Conservation (phyloP, 2,797 vertebrate genomes). For the Tokudaia tokunoshimensis region DNA sequence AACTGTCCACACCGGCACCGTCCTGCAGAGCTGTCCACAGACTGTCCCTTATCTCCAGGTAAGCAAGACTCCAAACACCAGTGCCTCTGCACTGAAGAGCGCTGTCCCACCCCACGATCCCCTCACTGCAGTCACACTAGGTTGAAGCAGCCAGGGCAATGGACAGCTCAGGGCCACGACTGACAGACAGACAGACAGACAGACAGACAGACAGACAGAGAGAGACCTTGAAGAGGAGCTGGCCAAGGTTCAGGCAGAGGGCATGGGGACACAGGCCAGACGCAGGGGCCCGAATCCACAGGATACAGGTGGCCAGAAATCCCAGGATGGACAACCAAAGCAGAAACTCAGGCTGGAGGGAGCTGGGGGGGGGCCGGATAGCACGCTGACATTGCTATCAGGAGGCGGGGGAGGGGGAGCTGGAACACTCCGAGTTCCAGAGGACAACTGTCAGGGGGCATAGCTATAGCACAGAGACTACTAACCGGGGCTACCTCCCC, state of each 20-base stretch:
- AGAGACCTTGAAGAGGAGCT: neutral
- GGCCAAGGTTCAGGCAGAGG: too few species aligned
- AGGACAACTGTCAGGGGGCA: neutral
- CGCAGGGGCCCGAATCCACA: neutral
- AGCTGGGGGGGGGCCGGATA: accelerated
- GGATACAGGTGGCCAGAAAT: neutral
- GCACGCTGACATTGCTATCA: accelerated
- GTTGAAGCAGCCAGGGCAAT: neutral
- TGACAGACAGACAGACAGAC: neutral
- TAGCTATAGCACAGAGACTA: neutral
- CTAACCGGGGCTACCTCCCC: neutral
- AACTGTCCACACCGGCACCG: accelerated
- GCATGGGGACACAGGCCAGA: neutral
- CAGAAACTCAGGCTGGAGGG: neutral
- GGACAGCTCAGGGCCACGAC: neutral
- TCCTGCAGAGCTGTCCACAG: neutral
- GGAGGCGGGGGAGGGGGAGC: neutral
- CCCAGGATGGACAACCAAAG: neutral
- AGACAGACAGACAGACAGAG: too few species aligned
- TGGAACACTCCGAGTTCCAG: neutral
- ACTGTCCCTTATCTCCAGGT: neutral
- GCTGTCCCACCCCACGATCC: too few species aligned
- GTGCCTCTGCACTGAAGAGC: neutral
- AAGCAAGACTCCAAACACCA: neutral
- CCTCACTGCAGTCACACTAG: neutral